phyloP scores from a whole-genome alignment of 2,888 invertebrate genomes.

The Athripsodes cinereus region DNA sequence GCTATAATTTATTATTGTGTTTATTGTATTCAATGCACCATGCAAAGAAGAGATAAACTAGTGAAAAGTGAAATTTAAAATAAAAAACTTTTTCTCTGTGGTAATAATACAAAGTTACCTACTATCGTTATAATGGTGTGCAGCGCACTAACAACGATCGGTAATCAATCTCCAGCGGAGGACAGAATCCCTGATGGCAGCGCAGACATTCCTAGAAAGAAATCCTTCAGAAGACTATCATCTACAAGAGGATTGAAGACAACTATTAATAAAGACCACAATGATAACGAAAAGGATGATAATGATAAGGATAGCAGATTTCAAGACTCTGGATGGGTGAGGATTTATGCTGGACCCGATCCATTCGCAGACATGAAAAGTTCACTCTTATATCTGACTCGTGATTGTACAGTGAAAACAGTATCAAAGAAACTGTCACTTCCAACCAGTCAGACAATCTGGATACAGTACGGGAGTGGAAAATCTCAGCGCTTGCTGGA shows the following conservation, averaged over 20 bases:
- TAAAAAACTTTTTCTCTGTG: background rate
- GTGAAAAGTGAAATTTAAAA: conserved; percentile 16
- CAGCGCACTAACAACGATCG: conserved; percentile 49
- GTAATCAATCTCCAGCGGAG: conserved; percentile 28
- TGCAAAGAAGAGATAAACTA: background rate
- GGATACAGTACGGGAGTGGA: conserved; percentile 54
- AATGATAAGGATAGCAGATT: conserved; percentile 7
- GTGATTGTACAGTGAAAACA: conserved; percentile 52
- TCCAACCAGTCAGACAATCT: conserved; percentile 43
- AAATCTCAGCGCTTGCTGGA: conserved; percentile 48
- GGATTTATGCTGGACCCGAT: conserved; percentile 54
- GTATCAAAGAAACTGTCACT: conserved; percentile 48
- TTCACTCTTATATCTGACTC: conserved; percentile 51
- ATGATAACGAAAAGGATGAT: conserved; percentile 24
- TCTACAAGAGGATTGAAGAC: conserved; percentile 47
- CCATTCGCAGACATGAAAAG: conserved; percentile 49
- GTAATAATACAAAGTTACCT: background rate
- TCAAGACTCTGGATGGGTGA: conserved; percentile 48
- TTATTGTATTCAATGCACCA: conserved; percentile 7
- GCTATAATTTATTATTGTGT: background rate
- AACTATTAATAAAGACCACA: conserved; percentile 23
- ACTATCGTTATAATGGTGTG: conserved; percentile 47
- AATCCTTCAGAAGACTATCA: conserved; percentile 42
- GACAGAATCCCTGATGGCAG: conserved; percentile 7
- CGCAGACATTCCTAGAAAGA: conserved; percentile 36